phyloP scores from a whole-genome alignment of 2,797 vertebrate genomes.

The Apodemus agrarius region DNA sequence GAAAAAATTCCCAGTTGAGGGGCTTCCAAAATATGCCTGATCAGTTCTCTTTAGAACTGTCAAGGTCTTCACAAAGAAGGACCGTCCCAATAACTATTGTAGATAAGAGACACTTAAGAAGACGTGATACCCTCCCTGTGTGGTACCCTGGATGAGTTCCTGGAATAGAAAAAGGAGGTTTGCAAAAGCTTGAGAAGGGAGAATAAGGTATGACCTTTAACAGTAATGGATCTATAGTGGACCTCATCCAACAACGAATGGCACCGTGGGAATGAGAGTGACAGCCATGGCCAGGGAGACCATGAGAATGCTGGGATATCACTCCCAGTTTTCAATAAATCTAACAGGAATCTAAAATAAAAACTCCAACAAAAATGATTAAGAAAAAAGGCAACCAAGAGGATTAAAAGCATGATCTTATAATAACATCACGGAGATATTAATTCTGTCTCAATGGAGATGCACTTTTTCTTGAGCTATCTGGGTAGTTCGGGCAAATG shows the following conservation, averaged over 20 bases:
- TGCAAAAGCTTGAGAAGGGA: background rate
- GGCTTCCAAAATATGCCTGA: background rate
- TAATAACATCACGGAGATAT: background rate
- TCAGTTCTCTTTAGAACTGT: background rate
- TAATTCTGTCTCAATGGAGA: background rate
- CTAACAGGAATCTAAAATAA: background rate
- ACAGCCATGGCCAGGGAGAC: background rate
- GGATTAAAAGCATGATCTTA: background rate
- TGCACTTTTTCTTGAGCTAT: background rate
- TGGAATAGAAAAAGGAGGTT: background rate
- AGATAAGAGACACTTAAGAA: background rate
- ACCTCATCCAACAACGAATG: background rate
- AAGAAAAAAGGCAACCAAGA: background rate
- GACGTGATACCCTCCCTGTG: too few relatives aligned
- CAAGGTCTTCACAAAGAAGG: background rate
- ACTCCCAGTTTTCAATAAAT: slow-evolving; percentile 3
- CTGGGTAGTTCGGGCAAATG: background rate
- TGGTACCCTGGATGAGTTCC: background rate
- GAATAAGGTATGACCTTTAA: background rate
- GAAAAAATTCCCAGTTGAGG: background rate
- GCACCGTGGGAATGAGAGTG: background rate
- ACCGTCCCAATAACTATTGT: background rate
- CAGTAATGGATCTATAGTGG: background rate
- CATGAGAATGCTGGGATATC: background rate
- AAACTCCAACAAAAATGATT: background rate